These are phyloP conservation scores for Tromatobia lineatoria DNA, from an alignment of 2,888 invertebrate species.

Conservation along the genomic window DNA sequence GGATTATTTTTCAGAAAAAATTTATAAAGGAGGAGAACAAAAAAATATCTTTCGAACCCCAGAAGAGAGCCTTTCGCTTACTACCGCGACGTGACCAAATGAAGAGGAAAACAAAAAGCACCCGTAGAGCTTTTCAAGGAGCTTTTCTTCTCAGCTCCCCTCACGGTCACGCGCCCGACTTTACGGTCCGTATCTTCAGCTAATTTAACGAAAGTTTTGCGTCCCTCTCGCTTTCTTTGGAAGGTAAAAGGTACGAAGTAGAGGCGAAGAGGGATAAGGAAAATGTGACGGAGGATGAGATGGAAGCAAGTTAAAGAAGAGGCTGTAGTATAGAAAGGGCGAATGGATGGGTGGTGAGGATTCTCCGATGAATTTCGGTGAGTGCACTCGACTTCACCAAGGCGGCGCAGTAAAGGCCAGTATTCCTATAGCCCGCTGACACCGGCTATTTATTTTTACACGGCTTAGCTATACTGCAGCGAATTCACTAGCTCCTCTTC, in stretches of 20 bases:
- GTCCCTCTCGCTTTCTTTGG: not conserved
- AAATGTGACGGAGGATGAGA: slow-evolving; percentile 32
- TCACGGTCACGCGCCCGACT: slow-evolving; percentile 64
- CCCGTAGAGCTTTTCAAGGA: not conserved
- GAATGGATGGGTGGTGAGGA: slow-evolving; percentile 29
- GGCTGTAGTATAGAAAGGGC: not conserved
- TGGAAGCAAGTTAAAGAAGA: slow-evolving; percentile 23
- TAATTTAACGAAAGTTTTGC: slow-evolving; percentile 68
- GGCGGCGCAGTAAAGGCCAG: slow-evolving; percentile 38
- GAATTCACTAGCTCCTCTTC: slow-evolving; percentile 16
- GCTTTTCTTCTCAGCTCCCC: slow-evolving; percentile 45
- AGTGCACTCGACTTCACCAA: slow-evolving; percentile 53
- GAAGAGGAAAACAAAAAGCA: slow-evolving; percentile 1
- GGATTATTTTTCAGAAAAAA: not conserved
- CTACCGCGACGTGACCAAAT: slow-evolving; percentile 1
- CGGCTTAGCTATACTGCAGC: slow-evolving; percentile 35
- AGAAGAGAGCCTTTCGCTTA: not conserved
- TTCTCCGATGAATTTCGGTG: slow-evolving; percentile 61
- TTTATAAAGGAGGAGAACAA: not conserved
- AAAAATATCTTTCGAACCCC: not conserved
- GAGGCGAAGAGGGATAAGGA: slow-evolving; percentile 19
- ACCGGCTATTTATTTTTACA: slow-evolving; percentile 61
- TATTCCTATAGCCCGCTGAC: slow-evolving; percentile 47
- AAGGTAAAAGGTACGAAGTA: not conserved
- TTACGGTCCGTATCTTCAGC: slow-evolving; percentile 70